Evolutionary conservation across 2,797 vertebrate genomes (phyloP).

Genomic region (Galaxias olidus): DNA sequence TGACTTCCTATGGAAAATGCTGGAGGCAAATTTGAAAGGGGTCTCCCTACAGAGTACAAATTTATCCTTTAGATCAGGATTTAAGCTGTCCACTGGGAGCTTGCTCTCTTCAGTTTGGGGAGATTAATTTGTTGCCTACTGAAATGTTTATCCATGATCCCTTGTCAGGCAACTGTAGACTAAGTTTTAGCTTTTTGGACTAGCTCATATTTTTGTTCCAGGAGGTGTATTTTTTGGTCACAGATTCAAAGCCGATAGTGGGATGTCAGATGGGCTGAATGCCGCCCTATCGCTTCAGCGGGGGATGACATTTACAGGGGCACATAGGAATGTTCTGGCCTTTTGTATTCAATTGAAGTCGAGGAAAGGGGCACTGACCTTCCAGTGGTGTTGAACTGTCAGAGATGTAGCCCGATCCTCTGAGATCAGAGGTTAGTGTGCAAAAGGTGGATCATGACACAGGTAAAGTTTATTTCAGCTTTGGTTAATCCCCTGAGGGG

Average conservation of each 20-base stretch:
- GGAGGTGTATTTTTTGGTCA: background rate
- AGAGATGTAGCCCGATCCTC: conserved; percentile 18
- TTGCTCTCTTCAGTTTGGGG: background rate
- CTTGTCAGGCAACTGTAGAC: too few species aligned
- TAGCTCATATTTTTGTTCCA: too few species aligned
- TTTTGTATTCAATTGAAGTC: conserved; percentile 37
- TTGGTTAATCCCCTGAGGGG: conserved; percentile 11
- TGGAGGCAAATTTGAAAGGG: background rate
- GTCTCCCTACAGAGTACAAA: background rate
- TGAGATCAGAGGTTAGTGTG: conserved; percentile 10
- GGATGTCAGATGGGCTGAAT: background rate
- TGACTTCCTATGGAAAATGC: background rate
- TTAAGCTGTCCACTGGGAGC: background rate
- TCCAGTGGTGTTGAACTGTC: conserved; percentile 18
- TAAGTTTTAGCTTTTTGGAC: too few species aligned
- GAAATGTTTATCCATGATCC: background rate
- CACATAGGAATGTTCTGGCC: conserved; percentile 21
- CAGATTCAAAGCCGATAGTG: background rate
- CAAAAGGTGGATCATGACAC: conserved; percentile 24
- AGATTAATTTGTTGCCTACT: background rate
- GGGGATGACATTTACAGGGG: conserved; percentile 33
- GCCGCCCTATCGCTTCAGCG: conserved; percentile 5
- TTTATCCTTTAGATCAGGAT: background rate
- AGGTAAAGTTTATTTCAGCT: conserved; percentile 17
- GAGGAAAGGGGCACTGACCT: conserved; percentile 16